Base-by-base conservation (phyloP, 1,140 invertebrate genomes). In the Lethrus apterus region DNA sequence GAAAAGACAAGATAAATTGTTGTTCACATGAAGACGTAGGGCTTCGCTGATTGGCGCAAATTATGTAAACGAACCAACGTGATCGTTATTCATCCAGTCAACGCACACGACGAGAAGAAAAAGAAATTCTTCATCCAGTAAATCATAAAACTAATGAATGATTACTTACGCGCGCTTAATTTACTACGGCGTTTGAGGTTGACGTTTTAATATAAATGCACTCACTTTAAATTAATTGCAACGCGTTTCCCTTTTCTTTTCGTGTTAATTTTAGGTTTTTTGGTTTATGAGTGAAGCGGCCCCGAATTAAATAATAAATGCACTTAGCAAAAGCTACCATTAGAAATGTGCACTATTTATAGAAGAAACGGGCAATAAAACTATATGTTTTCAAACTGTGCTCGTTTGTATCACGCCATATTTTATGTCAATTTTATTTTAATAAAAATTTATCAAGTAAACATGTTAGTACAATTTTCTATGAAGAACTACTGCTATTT, bases 21-120 rank as follows among this genome's bases (percentile, higher is more conserved):
- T 17, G 48, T 45, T 41, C 30, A 43, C 26, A 50, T 51, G 46
- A 59, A 57, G 57, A 59, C 51, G 48, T 47, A 59, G 44, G 38
- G 50, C 33, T 51, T 54, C 42, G 46, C 44, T 56, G 55, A 59
- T 59, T 59, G 57, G 57, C 55, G 49, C 55, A 57, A 59, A 59
- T 59, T 57, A 57, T 50, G 50, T 59, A 57, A 59, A 57, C 54
- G 53, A 51, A 49, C 47, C 52, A 40, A 34, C 43, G 42, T 21
- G 23, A 48, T 48, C 18, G 55, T 58, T 42, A 58, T 30, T 58
- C 48, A 55, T 46, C 36, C 40, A 44, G 54, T 57, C 53, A 52
- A 51, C 53, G 31, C 45, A 44, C 30, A 33, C 35, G 32, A 29
- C 13, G 42, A 33, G 10, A 18, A n/a, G 18, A 53, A 34, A 33